Evolutionary conservation across 2,113 vertebrate species (phyloP).

Genomic region (Cololabis saira): DNA sequence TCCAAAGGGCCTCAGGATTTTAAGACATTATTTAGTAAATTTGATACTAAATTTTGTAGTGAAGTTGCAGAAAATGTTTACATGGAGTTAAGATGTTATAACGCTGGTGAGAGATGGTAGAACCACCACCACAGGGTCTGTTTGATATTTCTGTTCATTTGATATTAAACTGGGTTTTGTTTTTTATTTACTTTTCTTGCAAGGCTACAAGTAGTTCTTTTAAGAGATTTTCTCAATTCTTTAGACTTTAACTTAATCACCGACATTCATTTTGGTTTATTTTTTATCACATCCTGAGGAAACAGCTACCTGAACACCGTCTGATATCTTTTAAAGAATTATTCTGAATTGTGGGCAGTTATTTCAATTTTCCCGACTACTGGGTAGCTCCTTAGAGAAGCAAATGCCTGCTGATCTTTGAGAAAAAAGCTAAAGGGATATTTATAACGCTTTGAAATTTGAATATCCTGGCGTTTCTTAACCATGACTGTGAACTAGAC

Average conservation of each 20-base stretch:
- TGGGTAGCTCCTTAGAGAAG: not conserved
- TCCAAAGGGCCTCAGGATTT: no score
- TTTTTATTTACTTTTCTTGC: not conserved
- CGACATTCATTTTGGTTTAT: not conserved
- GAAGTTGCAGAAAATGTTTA: not conserved
- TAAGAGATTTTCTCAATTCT: not conserved
- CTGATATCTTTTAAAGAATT: no score
- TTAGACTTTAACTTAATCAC: not conserved
- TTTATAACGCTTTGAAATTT: no score
- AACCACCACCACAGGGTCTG: not conserved
- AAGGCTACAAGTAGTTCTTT: not conserved
- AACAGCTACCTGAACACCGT: not conserved
- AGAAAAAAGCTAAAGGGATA: not conserved
- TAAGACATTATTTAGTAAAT: no score
- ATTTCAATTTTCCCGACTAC: not conserved
- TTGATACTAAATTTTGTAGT: not conserved
- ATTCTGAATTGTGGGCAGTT: no score
- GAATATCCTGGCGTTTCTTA: not conserved
- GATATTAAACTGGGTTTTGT: no score
- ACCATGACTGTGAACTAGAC: not conserved
- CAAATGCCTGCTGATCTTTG: not conserved
- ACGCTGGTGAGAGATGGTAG: not conserved
- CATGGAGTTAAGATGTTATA: no score
- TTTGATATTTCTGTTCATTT: no score
- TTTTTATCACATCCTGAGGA: not conserved